Evolutionary conservation across 2,113 vertebrate genomes (phyloP).

Genomic region (Platichthys flesus): DNA sequence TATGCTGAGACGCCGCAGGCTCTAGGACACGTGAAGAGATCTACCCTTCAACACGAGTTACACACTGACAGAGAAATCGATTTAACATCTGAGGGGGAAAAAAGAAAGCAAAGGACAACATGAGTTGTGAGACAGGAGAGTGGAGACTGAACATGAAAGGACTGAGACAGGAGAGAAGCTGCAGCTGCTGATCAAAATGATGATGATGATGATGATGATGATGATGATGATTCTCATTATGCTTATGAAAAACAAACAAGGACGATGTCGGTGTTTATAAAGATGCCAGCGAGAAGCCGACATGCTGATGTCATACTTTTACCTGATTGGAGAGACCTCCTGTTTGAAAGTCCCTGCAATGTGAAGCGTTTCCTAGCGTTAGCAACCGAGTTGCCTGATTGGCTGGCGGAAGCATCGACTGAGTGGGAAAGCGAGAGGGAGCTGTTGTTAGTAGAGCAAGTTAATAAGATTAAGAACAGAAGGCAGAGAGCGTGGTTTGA

Average conservation of each 20-base stretch:
- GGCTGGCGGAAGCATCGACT: conserved; percentile 86
- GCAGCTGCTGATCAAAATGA: background rate
- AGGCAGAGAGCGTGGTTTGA: background rate
- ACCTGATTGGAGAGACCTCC: conserved; percentile 90
- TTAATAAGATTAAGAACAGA: conserved; percentile 64
- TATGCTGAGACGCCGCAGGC: background rate
- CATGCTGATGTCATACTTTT: conserved; percentile 60
- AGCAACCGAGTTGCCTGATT: conserved; percentile 85
- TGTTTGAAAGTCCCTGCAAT: conserved; percentile 91
- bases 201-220: background rate
- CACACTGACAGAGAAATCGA: background rate
- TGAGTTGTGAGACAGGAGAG: background rate
- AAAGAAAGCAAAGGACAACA: background rate
- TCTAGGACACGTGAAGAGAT: background rate
- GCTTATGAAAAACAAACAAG: background rate
- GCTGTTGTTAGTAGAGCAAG: conserved; percentile 53
- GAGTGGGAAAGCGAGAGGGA: conserved; percentile 80
- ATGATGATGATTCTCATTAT: background rate
- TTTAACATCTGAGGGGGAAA: background rate
- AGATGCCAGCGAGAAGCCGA: background rate
- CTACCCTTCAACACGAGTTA: background rate
- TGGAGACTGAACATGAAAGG: background rate
- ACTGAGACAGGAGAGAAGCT: background rate
- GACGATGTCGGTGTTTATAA: background rate
- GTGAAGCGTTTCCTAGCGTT: conserved; percentile 92